Conservation (phyloP, 1,140 invertebrate genomes). For the Teleogryllus occipitalis region DNA sequence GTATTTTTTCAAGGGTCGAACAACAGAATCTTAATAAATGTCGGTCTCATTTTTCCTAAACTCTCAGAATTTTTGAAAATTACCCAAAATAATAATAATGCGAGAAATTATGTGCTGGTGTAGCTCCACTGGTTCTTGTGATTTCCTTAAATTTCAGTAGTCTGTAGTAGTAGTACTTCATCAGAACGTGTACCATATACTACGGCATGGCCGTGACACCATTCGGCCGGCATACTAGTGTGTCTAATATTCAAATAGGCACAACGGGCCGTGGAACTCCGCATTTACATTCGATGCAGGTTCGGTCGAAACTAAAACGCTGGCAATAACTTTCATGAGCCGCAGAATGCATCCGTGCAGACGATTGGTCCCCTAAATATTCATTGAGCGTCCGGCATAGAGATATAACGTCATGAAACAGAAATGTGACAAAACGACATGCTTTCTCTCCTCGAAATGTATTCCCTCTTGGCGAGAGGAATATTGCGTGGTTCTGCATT, state of each 20-base stretch:
- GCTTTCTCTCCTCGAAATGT: background rate
- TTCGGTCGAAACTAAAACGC: background rate
- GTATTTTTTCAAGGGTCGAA: too few species aligned
- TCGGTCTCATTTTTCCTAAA: too few species aligned
- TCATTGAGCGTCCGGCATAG: background rate
- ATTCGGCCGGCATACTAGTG: too few species aligned
- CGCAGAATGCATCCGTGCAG: background rate
- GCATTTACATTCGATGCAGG: background rate
- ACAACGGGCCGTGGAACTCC: background rate
- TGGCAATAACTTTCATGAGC: background rate
- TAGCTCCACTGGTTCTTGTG: too few species aligned
- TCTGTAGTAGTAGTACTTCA: too few species aligned
- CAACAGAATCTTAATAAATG: too few species aligned
- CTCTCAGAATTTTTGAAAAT: too few species aligned
- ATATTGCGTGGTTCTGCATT: background rate
- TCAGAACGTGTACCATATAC: too few species aligned
- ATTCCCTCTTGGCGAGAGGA: background rate
- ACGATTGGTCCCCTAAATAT: background rate
- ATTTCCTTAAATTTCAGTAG: too few species aligned
- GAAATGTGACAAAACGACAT: conserved; percentile 1
- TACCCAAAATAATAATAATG: too few species aligned
- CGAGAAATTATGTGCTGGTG: too few species aligned
- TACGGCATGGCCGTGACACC: too few species aligned
- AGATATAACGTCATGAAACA: background rate
- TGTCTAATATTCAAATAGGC: background rate